A percentile compares a stretch with the other conserved stretches of the same genome.
These are phyloP conservation scores for Cettia cetti DNA, from an alignment of 2,113 vertebrate species.

Conservation along the genomic window DNA sequence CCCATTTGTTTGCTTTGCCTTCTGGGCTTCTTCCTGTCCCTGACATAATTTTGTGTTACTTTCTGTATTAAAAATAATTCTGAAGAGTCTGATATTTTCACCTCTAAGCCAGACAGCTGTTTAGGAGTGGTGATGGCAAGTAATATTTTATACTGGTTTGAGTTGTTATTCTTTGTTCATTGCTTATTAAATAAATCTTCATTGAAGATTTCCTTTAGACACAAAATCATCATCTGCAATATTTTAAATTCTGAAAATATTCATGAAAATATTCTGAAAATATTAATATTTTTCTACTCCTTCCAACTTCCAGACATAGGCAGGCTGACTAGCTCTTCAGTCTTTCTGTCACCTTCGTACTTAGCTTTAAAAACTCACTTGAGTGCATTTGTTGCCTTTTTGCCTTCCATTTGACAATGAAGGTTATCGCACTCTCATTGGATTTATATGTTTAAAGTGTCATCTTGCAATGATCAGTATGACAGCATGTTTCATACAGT, in stretches of 20 bases:
- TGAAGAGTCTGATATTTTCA: neutral
- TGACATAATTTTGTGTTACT: neutral
- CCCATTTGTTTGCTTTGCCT: neutral
- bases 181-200: neutral
- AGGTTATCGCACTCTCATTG: neutral
- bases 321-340: neutral
- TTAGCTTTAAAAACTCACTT: neutral
- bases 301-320: neutral
- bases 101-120: neutral
- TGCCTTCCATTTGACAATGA: conserved; percentile 33
- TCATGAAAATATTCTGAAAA: neutral
- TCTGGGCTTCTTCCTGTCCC: neutral
- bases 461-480: conserved; percentile 16
- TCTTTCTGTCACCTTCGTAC: neutral
- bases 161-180: neutral
- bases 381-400: neutral
- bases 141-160: neutral
- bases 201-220: neutral
- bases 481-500: neutral
- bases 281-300: neutral
- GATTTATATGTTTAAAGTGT: conserved; percentile 30
- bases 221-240: neutral
- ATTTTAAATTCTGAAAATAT: neutral
- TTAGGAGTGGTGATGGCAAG: neutral
- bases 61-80: neutral